Conservation (phyloP, 2,888 invertebrate genomes). For the Heteropelma amictum region DNA sequence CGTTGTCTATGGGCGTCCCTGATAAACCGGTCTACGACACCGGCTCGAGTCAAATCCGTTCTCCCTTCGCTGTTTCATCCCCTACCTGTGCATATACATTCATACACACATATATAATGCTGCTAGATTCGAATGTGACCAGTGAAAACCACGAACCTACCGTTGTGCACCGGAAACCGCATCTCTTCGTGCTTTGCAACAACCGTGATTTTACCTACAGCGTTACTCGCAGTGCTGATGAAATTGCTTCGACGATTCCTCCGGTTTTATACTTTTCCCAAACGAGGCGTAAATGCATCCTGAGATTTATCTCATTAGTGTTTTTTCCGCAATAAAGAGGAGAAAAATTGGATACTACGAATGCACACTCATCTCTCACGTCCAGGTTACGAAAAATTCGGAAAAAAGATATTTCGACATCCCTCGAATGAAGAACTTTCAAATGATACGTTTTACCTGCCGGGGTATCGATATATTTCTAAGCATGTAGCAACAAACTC, state of each 20-base stretch:
- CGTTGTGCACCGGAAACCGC: not conserved
- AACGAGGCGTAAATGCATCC: too few species aligned
- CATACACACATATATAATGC: not conserved
- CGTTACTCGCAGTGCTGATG: not conserved
- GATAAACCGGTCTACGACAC: conserved; percentile 38
- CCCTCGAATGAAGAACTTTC: too few species aligned
- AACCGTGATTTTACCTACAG: conserved; percentile 10
- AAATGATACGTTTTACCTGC: too few species aligned
- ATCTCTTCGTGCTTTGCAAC: conserved; percentile 11
- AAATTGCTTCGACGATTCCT: not conserved
- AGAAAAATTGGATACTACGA: too few species aligned
- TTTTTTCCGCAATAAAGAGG: too few species aligned
- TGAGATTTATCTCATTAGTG: too few species aligned
- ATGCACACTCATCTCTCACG: too few species aligned
- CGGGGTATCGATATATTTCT: too few species aligned
- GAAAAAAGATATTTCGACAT: too few species aligned
- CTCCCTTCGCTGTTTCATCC: conserved; percentile 3
- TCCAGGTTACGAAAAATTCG: too few species aligned
- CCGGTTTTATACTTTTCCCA: too few species aligned
- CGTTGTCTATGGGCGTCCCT: conserved; percentile 44
- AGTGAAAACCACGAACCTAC: conserved; percentile 16
- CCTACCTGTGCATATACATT: not conserved
- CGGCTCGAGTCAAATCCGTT: conserved; percentile 18
- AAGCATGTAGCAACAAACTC: too few species aligned
- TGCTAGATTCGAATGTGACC: conserved; percentile 15